Conservation (phyloP, 2,113 vertebrate species). For the Proteles cristata region DNA sequence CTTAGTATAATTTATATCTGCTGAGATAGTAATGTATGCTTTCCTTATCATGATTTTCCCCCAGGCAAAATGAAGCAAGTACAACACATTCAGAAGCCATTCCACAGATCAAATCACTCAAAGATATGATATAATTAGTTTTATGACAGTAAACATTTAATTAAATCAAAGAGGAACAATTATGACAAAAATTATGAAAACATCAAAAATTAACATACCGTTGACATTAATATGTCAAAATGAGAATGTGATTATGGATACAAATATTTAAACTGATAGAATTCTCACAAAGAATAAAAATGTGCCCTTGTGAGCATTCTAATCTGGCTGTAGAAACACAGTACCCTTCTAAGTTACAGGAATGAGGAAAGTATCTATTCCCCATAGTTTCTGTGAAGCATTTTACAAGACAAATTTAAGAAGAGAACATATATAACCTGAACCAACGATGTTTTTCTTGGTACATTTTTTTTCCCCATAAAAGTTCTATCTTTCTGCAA, state of each 20-base stretch:
- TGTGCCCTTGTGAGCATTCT: neutral
- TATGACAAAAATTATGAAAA: slow-evolving; percentile 74
- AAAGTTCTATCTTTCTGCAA: neutral
- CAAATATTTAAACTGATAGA: slow-evolving; percentile 61
- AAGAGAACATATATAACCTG: neutral
- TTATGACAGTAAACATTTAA: slow-evolving; percentile 69
- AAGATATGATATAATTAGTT: slow-evolving; percentile 75
- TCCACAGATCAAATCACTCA: slow-evolving; percentile 69
- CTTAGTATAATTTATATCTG: slow-evolving; percentile 63
- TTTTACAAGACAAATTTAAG: slow-evolving; percentile 28
- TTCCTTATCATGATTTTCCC: slow-evolving; percentile 23
- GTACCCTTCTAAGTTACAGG: neutral
- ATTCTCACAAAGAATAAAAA: slow-evolving; percentile 57
- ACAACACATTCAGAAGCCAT: slow-evolving; percentile 69
- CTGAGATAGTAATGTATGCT: slow-evolving; percentile 56
- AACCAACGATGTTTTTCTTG: neutral
- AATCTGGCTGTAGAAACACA: neutral
- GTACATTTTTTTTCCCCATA: neutral
- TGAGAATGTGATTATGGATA: slow-evolving; percentile 56
- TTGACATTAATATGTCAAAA: slow-evolving; percentile 70
- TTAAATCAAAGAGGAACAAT: slow-evolving; percentile 78
- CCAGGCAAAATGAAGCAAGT: slow-evolving; percentile 68
- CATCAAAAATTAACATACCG: slow-evolving; percentile 73
- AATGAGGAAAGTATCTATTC: neutral
- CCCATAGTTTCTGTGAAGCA: neutral